Base-by-base conservation (phyloP, 1,140 invertebrate species). In the Psix sp. region DNA sequence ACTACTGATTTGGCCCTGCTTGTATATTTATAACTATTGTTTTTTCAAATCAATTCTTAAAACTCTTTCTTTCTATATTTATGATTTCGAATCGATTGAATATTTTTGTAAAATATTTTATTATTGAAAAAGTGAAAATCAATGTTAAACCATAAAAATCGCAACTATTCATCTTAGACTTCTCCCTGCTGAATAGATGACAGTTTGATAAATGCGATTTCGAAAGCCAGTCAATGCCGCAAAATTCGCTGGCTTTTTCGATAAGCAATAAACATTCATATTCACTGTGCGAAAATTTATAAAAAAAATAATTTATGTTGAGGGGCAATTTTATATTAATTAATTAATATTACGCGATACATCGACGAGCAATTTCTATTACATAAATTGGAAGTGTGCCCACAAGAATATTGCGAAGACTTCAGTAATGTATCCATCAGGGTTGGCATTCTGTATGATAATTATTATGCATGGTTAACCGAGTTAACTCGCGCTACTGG, bases 401-500 rank as follows among this genome's bases (percentile, higher is more conserved):
- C 0, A 20, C 26, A 33, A 48, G 42, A 49, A 39, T 48, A 40
- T 33, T 20, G 35, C 51, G 35, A 56, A 35, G 24, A 43, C 26
- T 35, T 56, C 21, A 39, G 18, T 59, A 59, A 68, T 59, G 38
- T 18, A 59, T 49, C 45, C 31, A 59, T 59, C 46, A 68, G 54
- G 18, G 38, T 43, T 59, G 31, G 31, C 38, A 59, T 59, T 45
- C 38, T 43, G 52, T 45, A 68, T 38, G 38, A 68, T 46, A 59
- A 60, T 68, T 59, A 59, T 59, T 33, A 52, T 59, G 48, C 65
- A 57, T 67, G 52, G 51, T 49, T 66, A 66, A 66, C 42, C 62
- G 20, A 56, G 42, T 57, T 42, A 42, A 42, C 42, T 56, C 26
- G 36, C n/a, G n/a, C n/a, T n/a, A n/a, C n/a, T n/a, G n/a, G n/a